Evolutionary conservation across 1,140 invertebrate species (phyloP).

Genomic region (Neomicropteryx cornuta): DNA sequence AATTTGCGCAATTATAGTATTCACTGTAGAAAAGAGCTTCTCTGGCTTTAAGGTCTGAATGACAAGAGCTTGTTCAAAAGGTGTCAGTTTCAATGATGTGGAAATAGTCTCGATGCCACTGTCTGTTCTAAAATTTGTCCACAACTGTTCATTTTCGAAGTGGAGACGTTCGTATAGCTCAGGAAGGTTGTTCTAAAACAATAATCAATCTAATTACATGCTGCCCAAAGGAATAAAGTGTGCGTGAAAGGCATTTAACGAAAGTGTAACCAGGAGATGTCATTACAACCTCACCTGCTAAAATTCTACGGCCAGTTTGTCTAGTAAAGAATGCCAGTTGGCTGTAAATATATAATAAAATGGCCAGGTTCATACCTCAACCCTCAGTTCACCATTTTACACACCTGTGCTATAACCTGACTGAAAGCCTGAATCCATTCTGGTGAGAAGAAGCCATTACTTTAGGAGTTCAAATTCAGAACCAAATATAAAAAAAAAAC

Average conservation of each 20-base stretch:
- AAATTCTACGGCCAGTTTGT: slow-evolving; percentile 1
- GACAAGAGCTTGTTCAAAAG: slow-evolving; percentile 78
- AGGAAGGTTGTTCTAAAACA: slow-evolving; percentile 17
- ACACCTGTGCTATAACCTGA: too few relatives aligned
- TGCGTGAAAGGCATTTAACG: slow-evolving; percentile 7
- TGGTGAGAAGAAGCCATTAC: too few relatives aligned
- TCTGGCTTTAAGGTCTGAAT: slow-evolving; percentile 77
- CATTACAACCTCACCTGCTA: slow-evolving; percentile 20
- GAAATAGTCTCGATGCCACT: slow-evolving; percentile 24
- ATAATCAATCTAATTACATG: slow-evolving; percentile 1
- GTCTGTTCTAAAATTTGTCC: slow-evolving; percentile 22
- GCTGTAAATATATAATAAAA: slow-evolving; percentile 5
- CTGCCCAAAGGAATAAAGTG: neutral
- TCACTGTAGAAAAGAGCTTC: slow-evolving; percentile 59
- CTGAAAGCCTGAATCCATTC: too few relatives aligned
- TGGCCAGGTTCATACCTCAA: slow-evolving; percentile 10
- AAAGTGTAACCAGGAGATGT: slow-evolving; percentile 20
- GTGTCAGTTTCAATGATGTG: slow-evolving; percentile 43
- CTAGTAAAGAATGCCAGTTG: slow-evolving; percentile 6
- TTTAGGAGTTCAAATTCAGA: too few relatives aligned
- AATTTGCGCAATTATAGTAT: too few relatives aligned
- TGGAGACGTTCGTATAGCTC: slow-evolving; percentile 21
- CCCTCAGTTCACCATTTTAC: too few relatives aligned
- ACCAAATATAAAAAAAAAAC: too few relatives aligned
- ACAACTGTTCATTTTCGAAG: slow-evolving; percentile 24